Conservation (phyloP, 2,888 invertebrate species). For the Cosmia trapezina region DNA sequence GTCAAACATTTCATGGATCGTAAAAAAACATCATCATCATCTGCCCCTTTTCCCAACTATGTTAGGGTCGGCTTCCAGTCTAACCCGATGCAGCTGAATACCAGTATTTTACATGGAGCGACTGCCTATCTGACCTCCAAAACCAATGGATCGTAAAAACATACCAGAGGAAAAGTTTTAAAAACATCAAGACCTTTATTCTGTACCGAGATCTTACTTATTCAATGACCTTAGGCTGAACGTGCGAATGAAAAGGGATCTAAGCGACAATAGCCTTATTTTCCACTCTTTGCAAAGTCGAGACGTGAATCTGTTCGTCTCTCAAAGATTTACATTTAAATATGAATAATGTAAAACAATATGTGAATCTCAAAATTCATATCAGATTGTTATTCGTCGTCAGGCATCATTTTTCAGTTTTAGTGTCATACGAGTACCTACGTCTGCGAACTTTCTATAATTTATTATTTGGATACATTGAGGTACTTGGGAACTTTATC, state of each 20-base stretch:
- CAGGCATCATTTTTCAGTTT: slow-evolving; percentile 26
- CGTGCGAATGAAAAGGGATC: slow-evolving; percentile 41
- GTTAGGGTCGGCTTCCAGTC: no score
- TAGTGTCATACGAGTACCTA: neutral
- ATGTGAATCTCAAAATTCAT: slow-evolving; percentile 34
- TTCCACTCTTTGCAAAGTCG: slow-evolving; percentile 38
- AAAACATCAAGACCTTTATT: slow-evolving; percentile 28
- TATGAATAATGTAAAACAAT: slow-evolving; percentile 43
- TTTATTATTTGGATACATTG: slow-evolving; percentile 12
- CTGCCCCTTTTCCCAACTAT: no score
- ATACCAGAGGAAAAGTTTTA: slow-evolving; percentile 22
- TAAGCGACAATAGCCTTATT: slow-evolving; percentile 40
- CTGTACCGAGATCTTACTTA: slow-evolving; percentile 45
- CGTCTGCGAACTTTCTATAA: slow-evolving; percentile 7
- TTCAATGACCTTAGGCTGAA: slow-evolving; percentile 54
- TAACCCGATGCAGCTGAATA: no score
- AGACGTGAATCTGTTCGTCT: slow-evolving; percentile 31
- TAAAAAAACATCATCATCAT: slow-evolving; percentile 9
- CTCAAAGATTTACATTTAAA: slow-evolving; percentile 28
- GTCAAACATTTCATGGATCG: slow-evolving; percentile 35
- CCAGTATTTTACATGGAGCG: no score
- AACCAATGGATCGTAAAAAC: slow-evolving; percentile 19
- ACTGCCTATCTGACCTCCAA: no score
- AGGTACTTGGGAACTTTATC: slow-evolving; percentile 1
- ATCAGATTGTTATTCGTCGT: slow-evolving; percentile 25